Base-by-base conservation (phyloP, 2,888 invertebrate species). In the Lagria hirta region DNA sequence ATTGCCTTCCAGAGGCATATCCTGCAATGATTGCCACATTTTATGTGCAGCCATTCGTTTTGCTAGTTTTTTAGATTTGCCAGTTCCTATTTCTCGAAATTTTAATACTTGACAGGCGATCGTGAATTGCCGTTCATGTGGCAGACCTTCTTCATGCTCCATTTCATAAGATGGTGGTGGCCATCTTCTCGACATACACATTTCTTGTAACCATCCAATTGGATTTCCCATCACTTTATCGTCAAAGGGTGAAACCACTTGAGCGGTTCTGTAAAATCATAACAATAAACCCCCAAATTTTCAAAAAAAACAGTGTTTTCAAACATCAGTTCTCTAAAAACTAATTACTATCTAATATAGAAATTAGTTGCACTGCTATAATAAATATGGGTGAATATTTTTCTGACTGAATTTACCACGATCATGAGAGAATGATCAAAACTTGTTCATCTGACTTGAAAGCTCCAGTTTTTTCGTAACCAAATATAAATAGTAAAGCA, bases 171-270 rank as follows among this genome's bases (percentile, higher is more conserved):
- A 83, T 14, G 98, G 97, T 22, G 95, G 95, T 16, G 94, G 93
- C 88, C 95, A 92, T 57, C 93, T 86, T 36, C 90, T 83, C 23
- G 94, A 91, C 91, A 96, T 96, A 68, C 96, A 96, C 73, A 96
- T 82, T 72, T 98, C 97, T 70, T 90, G 89, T 37, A 98, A 76
- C 77, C 92, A 90, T 10, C 97, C 97, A 49, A 98, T 95, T 2
- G 97, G 97, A 72, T 98, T 94, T 6, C 89, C 89, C 72, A 87
- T 82, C 45, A 88, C 81, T 66, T 88, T 90, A 61, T 91, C 91
- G 55, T 90, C 88, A 58, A 77, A 79, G 0, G 80, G 76, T 0
- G 80, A 75, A 12, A 79, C 79, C 24, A 78, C 77, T 49, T 77
- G 73, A 66, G 57, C 60, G 30, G 64, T 64, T 36, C 68, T 68